phyloP scores from a whole-genome alignment of 1,140 invertebrate genomes.

The Neodiprion pinetum region DNA sequence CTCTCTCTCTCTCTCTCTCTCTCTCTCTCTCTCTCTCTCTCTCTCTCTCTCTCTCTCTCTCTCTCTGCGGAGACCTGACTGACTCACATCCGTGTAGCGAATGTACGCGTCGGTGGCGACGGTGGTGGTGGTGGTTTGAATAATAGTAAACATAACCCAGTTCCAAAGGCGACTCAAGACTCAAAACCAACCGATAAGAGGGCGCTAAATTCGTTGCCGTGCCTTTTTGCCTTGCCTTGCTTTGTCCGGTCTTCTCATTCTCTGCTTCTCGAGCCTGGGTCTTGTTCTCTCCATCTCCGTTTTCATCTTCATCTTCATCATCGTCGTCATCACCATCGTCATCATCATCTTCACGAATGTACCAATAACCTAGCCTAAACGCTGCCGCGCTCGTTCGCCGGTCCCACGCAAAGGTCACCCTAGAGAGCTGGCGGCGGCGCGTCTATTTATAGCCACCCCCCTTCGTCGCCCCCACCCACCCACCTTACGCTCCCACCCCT shows the following conservation, averaged over 20 bases:
- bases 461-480: slow-evolving; percentile 25
- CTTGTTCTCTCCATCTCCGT: neutral
- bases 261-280: neutral
- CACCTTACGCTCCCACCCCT: neutral
- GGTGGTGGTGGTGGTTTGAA: neutral
- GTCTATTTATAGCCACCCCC: slow-evolving; percentile 47
- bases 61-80: slow-evolving; percentile 23
- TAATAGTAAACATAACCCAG: slow-evolving; percentile 50
- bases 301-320: too few relatives aligned
- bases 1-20: slow-evolving; percentile 29
- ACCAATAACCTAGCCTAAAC: slow-evolving; percentile 51
- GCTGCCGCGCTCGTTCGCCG: slow-evolving; percentile 20
- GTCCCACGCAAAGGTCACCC: slow-evolving; percentile 49
- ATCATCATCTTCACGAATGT: slow-evolving; percentile 14
- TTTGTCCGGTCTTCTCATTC: too few relatives aligned
- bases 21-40: slow-evolving; percentile 26
- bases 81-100: slow-evolving; percentile 15
- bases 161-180: slow-evolving; percentile 27
- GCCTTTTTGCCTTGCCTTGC: too few relatives aligned
- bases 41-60: slow-evolving; percentile 27
- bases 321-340: too few relatives aligned
- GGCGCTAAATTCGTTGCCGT: neutral
- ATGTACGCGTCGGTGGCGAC: neutral
- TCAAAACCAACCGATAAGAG: neutral
- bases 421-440: slow-evolving; percentile 29